Evolutionary conservation across 2,888 invertebrate species (phyloP), one percentile per base, ranked within the genome.

Genomic region (Myathropa florea): DNA sequence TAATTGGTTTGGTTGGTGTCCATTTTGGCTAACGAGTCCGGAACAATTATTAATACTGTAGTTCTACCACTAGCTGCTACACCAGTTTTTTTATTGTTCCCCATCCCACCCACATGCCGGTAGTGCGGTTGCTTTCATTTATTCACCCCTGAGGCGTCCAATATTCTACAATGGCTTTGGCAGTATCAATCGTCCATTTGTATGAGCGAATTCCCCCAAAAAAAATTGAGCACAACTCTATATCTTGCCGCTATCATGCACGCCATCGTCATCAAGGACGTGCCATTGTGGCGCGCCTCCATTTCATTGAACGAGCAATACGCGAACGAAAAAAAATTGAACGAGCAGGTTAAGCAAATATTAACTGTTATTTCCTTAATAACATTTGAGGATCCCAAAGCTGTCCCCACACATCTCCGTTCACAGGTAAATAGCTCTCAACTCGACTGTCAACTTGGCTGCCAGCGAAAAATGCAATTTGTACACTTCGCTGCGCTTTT

Each of bases 391-490:
- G 18, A 46, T 18, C 46, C 46, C 46, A 7, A 46, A 46, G 18
- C 46, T 18, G 46, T 4, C 18, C 46, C 0, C 18, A 18, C 33
- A 33, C 33, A 33, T 33, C 33, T 33, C 12, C 12, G 33, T 33
- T 33, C 18, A 18, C 46, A 46, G 46, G 46, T 46, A 46, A 46
- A 46, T 46, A 46, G 7, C 82, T 78, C 26, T 68, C 70, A 73
- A 86, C 82, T 73, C 70, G 65, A 57, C 70, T 70, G 82, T 82
- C 82, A 82, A 65, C 73, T 73, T 78, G 63, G 67, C 68, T 65
- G 70, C 53, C 55, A 64, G 55, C n/a, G 28, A 73, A 67, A 85
- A 86, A 78, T 78, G 78, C 82, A 86, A 78, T 86, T 86, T 86
- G 73, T 82, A 36, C 81, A 81, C 68, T 72, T 67, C 28, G 46